Conservation (phyloP, 2,113 vertebrate genomes). For the Zapus hudsonius region DNA sequence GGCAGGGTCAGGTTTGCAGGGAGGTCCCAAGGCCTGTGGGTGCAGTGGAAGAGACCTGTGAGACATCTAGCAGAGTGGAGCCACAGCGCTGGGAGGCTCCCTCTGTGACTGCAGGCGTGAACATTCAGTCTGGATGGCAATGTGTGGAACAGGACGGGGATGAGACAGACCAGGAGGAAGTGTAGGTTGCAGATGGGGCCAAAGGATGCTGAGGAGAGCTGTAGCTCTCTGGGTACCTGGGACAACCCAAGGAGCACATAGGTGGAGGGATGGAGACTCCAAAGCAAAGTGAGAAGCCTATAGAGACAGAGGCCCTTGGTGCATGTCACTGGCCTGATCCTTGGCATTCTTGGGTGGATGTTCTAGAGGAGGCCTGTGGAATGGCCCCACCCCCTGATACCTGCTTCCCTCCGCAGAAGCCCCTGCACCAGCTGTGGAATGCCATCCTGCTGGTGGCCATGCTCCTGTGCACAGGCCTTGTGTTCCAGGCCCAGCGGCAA, state of each 20-base stretch:
- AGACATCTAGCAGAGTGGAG: not conserved
- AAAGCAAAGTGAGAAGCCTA: not conserved
- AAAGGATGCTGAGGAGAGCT: not conserved
- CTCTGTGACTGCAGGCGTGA: not conserved
- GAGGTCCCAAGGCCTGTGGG: not conserved
- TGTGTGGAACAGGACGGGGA: too few relatives aligned
- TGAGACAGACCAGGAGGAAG: not conserved
- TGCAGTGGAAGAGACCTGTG: too few relatives aligned
- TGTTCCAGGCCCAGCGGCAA: constrained; percentile 95
- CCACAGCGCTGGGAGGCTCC: not conserved
- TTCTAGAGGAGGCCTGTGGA: not conserved
- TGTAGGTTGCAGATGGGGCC: not conserved
- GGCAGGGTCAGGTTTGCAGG: too few relatives aligned
- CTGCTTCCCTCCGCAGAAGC: constrained; percentile 86
- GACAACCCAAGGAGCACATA: not conserved
- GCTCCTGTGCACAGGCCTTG: constrained; percentile 93
- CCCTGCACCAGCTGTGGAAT: constrained; percentile 97
- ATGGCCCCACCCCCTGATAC: rapidly evolving
- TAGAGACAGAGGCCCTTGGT: not conserved
- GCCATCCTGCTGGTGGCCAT: constrained; percentile 94
- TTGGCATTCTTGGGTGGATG: not conserved
- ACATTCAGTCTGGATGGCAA: not conserved
- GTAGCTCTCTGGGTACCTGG: too few relatives aligned
- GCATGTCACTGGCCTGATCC: not conserved
- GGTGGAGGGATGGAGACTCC: not conserved